Conservation (phyloP, 1,140 invertebrate species). For the Drosophila littoralis region DNA sequence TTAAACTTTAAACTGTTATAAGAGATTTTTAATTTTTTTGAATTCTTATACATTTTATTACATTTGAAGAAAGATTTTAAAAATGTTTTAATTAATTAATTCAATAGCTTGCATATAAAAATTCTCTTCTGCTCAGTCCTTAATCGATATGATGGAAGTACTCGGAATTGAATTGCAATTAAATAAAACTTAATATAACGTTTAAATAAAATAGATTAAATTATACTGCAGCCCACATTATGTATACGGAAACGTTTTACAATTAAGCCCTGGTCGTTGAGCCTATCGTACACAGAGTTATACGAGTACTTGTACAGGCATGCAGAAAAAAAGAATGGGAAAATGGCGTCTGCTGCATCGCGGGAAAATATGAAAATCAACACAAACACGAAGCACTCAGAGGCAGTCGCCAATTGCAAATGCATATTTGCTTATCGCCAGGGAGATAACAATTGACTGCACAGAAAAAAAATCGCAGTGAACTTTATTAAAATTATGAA, state of each 20-base stretch:
- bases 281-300: conserved; percentile 51
- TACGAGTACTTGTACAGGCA: conserved; percentile 25
- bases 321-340: conserved; percentile 10
- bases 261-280: conserved; percentile 51
- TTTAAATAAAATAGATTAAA: conserved; percentile 71
- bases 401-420: conserved; percentile 45
- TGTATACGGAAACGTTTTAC: conserved; percentile 42
- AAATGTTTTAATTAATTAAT: background rate
- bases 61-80: background rate
- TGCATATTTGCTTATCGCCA: conserved; percentile 71
- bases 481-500: conserved; percentile 79
- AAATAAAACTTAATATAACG: conserved; percentile 64
- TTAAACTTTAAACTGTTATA: too few species aligned
- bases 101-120: background rate
- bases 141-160: too few species aligned
- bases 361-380: conserved; percentile 31
- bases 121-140: background rate
- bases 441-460: conserved; percentile 74
- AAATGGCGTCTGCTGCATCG: conserved; percentile 11
- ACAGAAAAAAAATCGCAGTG: conserved; percentile 58
- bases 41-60: too few species aligned
- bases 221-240: conserved; percentile 36
- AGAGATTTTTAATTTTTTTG: too few species aligned
- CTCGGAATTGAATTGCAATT: conserved; percentile 42
- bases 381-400: conserved; percentile 42